Evolutionary conservation across 2,888 invertebrate genomes (phyloP), one percentile per base, ranked within the genome.

Genomic region (Temnothorax rugatulus): DNA sequence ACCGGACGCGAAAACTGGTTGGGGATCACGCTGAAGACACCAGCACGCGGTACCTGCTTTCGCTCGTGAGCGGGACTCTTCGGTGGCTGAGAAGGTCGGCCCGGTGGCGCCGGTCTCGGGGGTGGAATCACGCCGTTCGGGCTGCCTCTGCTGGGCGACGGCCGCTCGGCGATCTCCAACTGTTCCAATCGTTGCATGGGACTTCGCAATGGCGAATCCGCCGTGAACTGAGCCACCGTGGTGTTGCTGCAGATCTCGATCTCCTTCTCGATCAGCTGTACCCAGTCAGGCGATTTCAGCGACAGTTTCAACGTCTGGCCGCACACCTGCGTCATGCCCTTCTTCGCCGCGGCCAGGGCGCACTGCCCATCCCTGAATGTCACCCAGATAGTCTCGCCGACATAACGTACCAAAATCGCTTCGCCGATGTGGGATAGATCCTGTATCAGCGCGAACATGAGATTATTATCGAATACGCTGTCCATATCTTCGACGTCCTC

Each of bases 341-440:
- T 95, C 47, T 95, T 95, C 0, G 95, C 95, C 1, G 98, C 98
- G 84, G 97, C 97, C 34, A 99, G 95, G 4, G 99, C 99, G 89
- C 97, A 97, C 93, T 98, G 97, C 0, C 99, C 99, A 92, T 98
- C 98, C 90, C 98, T 96, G 94, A 99, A 99, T 11, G 99, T 98
- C 41, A 99, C 97, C 97, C 98, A 98, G 95, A 99, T 97, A 21
- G 98, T 97, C 84, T 97, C 97, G 38, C 97, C 98, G 21, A 99
- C 97, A 95, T 99, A 99, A 87, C 99, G 96, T 5, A 99, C 98
- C 66, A 99, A 96, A 69, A 99, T 98, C 0, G 98, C 98, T 95
- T 98, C 98, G 8, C 99, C 99, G 91, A 98, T 97, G 90, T 97
- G 97, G 0, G 97, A 96, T 81, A 99, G 96, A 92, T 98, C 97